These are phyloP conservation scores for Chelmon rostratus DNA, from an alignment of 2,797 vertebrate genomes.

Conservation along the genomic window DNA sequence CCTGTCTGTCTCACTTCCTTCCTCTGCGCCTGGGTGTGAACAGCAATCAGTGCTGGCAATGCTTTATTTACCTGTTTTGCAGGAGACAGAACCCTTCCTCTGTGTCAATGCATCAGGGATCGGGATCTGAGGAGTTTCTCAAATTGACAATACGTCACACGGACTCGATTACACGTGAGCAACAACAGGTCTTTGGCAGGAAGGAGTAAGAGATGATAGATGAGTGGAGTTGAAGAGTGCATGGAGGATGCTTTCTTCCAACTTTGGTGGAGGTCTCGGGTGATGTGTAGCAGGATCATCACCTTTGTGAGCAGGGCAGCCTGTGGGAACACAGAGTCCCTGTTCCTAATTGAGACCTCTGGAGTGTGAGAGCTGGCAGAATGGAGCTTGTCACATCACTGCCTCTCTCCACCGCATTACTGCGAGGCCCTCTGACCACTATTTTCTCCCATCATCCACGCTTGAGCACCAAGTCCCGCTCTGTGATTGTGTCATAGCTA, in stretches of 20 bases:
- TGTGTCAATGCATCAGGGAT: slow-evolving; percentile 38
- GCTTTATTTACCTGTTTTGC: slow-evolving; percentile 78
- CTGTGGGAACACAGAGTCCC: slow-evolving; percentile 54
- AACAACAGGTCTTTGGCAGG: slow-evolving; percentile 14
- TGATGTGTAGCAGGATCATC: slow-evolving; percentile 51
- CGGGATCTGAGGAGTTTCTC: slow-evolving; percentile 39
- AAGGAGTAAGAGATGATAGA: slow-evolving; percentile 44
- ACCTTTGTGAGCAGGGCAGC: slow-evolving; percentile 65
- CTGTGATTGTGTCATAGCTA: slow-evolving; percentile 71
- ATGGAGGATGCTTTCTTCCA: slow-evolving; percentile 39
- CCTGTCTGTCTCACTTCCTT: slow-evolving; percentile 65
- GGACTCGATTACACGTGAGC: slow-evolving; percentile 41
- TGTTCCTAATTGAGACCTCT: slow-evolving; percentile 75
- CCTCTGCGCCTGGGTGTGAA: slow-evolving; percentile 52
- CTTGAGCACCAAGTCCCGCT: slow-evolving; percentile 62
- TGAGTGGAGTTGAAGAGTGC: slow-evolving; percentile 14
- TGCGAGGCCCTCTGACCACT: slow-evolving; percentile 73
- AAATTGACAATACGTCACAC: slow-evolving; percentile 45
- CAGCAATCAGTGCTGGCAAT: slow-evolving; percentile 60
- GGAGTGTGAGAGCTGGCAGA: slow-evolving; percentile 75
- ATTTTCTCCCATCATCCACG: slow-evolving; percentile 82
- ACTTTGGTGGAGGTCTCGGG: slow-evolving; percentile 37
- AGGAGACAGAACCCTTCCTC: slow-evolving; percentile 65
- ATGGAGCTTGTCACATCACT: slow-evolving; percentile 71
- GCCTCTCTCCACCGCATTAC: slow-evolving; percentile 71